Percentiles rank a stretch among this genome's conserved stretches.
Evolutionary conservation across 2,113 vertebrate genomes (phyloP).

Genomic region (Antechinus flavipes): DNA sequence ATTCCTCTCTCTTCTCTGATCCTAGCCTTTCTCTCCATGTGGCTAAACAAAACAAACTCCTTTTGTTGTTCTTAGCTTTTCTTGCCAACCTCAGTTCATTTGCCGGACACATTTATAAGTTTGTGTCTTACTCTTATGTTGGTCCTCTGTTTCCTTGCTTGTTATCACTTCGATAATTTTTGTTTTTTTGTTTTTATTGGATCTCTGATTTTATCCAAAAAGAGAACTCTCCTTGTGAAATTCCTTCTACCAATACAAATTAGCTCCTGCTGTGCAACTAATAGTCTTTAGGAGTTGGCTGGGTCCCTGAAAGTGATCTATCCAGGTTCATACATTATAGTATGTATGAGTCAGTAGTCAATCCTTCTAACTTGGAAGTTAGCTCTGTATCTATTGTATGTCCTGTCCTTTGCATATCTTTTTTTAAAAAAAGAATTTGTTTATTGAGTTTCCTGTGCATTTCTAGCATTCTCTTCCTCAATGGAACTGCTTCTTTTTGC

Average conservation of each 20-base stretch:
- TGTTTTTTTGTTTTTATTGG: neutral
- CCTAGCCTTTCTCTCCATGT: neutral
- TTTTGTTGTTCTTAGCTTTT: neutral
- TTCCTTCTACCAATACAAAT: neutral
- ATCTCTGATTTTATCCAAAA: neutral
- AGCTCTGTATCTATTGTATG: neutral
- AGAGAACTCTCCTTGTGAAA: neutral
- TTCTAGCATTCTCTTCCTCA: neutral
- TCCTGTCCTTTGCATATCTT: neutral
- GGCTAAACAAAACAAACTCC: neutral
- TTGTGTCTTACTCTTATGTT: neutral
- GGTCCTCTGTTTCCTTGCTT: neutral
- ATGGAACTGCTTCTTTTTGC: neutral
- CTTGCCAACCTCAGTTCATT: neutral
- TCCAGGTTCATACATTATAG: neutral
- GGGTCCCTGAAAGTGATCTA: neutral
- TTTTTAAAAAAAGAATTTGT: neutral
- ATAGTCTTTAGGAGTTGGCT: neutral
- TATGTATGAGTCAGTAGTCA: neutral
- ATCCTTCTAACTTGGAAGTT: neutral
- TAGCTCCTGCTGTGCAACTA: neutral
- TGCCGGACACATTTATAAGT: neutral
- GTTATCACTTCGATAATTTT: neutral
- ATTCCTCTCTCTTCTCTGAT: neutral
- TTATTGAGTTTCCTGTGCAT: neutral